Conservation (phyloP, 2,888 invertebrate genomes). For the Cephalotes varians region DNA sequence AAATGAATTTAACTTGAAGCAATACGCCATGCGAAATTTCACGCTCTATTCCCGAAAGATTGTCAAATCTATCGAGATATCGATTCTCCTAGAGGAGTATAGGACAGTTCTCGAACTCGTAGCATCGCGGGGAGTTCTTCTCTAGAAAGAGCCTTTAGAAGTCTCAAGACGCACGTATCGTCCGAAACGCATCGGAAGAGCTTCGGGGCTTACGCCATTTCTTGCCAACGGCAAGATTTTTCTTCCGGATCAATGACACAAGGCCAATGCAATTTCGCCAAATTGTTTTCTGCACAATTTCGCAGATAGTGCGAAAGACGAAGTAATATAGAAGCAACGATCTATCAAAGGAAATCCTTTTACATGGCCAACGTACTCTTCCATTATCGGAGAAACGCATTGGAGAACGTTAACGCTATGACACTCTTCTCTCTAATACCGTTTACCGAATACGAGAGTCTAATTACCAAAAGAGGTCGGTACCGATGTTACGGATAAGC, state of each 20-base stretch:
- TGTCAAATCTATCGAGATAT: conserved; percentile 64
- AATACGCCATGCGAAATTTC: conserved; percentile 61
- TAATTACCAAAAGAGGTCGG: conserved; percentile 68
- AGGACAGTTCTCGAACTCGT: conserved; percentile 64
- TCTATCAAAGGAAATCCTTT: conserved; percentile 1
- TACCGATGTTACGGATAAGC: conserved; percentile 66
- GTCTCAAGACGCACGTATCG: conserved; percentile 65
- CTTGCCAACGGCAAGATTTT: conserved; percentile 51
- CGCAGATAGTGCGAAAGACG: conserved; percentile 32
- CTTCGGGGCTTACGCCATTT: conserved; percentile 54
- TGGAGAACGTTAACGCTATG: neutral
- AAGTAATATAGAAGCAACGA: conserved; percentile 36
- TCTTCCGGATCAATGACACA: conserved; percentile 34
- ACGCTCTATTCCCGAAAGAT: conserved; percentile 53
- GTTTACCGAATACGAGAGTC: conserved; percentile 62
- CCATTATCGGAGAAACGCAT: neutral
- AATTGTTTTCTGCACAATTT: conserved; percentile 53
- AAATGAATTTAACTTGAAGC: conserved; percentile 37
- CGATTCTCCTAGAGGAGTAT: conserved; percentile 57
- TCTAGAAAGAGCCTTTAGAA: conserved; percentile 70
- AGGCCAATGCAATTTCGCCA: conserved; percentile 36
- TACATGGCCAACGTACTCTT: neutral
- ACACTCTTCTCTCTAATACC: conserved; percentile 21
- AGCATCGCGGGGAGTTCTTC: conserved; percentile 59
- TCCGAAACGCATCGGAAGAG: conserved; percentile 56